Evolutionary conservation across 2,113 vertebrate genomes (phyloP).

Genomic region (Euleptes europaea): DNA sequence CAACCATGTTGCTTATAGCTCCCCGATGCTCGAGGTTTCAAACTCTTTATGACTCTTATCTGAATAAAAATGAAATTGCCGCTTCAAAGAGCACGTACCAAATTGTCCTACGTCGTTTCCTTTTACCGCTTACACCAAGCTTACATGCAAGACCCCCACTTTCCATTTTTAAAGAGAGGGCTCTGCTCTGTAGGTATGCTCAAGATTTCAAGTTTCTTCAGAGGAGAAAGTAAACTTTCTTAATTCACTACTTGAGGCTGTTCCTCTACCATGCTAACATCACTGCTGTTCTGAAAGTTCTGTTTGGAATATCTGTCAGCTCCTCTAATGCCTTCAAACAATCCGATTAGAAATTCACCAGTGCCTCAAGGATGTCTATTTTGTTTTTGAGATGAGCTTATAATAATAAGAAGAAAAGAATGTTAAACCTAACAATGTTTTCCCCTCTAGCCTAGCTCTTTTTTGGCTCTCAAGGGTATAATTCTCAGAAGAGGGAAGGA

Average conservation of each 20-base stretch:
- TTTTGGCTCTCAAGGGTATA: neutral
- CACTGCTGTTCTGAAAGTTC: neutral
- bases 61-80: neutral
- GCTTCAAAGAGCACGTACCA: neutral
- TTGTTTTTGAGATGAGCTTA: slow-evolving; percentile 23
- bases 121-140: neutral
- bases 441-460: slow-evolving; percentile 10
- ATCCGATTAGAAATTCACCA: slow-evolving; percentile 29
- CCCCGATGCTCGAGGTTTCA: neutral
- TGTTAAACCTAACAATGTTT: neutral
- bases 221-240: neutral
- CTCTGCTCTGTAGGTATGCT: neutral
- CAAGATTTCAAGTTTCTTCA: neutral
- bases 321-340: slow-evolving; percentile 23
- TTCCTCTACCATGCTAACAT: neutral
- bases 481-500: slow-evolving; percentile 7
- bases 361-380: neutral
- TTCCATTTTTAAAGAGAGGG: neutral
- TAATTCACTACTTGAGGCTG: neutral
- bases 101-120: neutral
- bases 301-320: neutral
- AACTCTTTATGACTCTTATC: neutral
- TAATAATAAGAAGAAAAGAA: slow-evolving; percentile 19
- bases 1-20: neutral
- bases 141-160: neutral